These are phyloP conservation scores for Dendrophyllia cribrosa DNA, from an alignment of 64 coral and sea anemone genomes.

Conservation along the genomic window DNA sequence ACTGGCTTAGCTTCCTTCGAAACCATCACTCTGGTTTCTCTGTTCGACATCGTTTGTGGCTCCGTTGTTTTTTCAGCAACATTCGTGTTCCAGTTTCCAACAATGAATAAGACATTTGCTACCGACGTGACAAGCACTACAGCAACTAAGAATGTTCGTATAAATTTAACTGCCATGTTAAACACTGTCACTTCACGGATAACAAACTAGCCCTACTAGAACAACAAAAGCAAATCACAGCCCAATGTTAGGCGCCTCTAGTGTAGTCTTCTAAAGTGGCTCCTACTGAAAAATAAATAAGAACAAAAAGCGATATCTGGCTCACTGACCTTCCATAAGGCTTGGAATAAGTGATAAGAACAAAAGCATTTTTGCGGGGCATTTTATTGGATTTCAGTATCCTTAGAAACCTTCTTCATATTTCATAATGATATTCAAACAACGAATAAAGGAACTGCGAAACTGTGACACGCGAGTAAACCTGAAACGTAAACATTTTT, in stretches of 20 bases:
- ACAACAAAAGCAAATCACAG: background rate
- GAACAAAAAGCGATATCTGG: too few relatives aligned
- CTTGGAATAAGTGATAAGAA: background rate
- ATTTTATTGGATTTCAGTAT: background rate
- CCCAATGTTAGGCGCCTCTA: too few relatives aligned
- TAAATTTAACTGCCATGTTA: constrained; percentile 11
- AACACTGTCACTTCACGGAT: background rate
- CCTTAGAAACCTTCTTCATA: constrained; percentile 5
- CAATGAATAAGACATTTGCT: background rate
- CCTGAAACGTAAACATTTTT: too few relatives aligned
- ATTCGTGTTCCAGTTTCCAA: constrained; percentile 16
- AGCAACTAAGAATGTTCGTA: background rate
- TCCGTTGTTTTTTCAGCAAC: background rate
- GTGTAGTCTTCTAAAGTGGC: too few relatives aligned
- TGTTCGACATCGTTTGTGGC: background rate
- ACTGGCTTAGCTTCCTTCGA: background rate
- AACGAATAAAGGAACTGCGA: too few relatives aligned
- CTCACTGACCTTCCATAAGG: background rate
- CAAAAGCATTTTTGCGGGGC: background rate
- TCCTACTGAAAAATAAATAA: too few relatives aligned
- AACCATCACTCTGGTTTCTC: background rate
- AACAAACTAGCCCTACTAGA: background rate
- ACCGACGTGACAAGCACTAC: background rate
- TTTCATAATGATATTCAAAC: too few relatives aligned
- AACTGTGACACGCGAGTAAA: too few relatives aligned